Evolutionary conservation across 2,888 invertebrate species (phyloP).

Genomic region (Cheilosia soror): DNA sequence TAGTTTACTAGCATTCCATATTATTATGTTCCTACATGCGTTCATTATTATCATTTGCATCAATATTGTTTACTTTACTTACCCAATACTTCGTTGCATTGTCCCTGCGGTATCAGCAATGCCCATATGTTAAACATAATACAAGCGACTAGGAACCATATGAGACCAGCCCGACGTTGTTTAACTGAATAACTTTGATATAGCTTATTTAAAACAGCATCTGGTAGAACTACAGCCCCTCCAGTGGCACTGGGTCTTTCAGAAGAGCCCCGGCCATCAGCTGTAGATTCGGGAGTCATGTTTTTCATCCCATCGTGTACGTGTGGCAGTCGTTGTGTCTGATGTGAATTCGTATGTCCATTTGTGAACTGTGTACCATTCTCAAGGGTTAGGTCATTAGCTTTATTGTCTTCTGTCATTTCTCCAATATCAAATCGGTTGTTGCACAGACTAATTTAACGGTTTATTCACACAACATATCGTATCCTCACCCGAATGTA

Average conservation of each 20-base stretch:
- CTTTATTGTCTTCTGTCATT: constrained; percentile 67
- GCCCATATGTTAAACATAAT: constrained; percentile 88
- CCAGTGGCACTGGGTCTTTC: constrained; percentile 74
- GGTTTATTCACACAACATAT: constrained; percentile 19
- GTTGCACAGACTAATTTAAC: constrained; percentile 1
- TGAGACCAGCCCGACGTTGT: constrained; percentile 89
- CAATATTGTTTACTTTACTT: constrained; percentile 74
- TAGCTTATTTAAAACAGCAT: constrained; percentile 87
- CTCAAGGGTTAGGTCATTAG: constrained; percentile 28
- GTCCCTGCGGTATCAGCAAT: constrained; percentile 85
- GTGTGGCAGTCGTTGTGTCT: constrained; percentile 37
- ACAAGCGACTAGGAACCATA: constrained; percentile 88
- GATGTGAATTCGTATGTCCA: constrained; percentile 60
- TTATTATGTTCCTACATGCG: too few species aligned
- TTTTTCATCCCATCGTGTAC: constrained; percentile 35
- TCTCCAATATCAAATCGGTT: constrained; percentile 31
- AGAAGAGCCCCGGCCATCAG: constrained; percentile 16
- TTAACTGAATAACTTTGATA: constrained; percentile 90
- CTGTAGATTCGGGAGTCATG: constrained; percentile 41
- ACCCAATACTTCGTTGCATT: constrained; percentile 82
- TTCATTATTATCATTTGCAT: neutral
- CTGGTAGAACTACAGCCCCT: constrained; percentile 83
- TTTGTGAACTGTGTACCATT: constrained; percentile 69
- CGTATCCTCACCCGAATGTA: neutral
- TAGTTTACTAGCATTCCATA: too few species aligned